Evolutionary conservation across 2,797 vertebrate genomes (phyloP).

Genomic region (Microctenopoma lineatum): DNA sequence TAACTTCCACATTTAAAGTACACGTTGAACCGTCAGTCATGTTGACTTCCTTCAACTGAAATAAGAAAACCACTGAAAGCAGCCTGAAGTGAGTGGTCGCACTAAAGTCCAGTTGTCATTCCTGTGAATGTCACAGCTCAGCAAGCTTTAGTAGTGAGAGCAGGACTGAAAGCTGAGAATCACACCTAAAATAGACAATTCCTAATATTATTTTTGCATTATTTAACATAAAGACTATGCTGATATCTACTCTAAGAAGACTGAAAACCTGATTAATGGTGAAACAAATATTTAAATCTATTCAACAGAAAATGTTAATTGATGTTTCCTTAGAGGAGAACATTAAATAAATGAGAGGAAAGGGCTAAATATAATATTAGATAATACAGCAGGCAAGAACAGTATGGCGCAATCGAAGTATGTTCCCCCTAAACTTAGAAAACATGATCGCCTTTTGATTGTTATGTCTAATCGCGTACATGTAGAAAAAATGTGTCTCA

Average conservation of each 20-base stretch:
- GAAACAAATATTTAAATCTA: too few relatives aligned
- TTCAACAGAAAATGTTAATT: too few relatives aligned
- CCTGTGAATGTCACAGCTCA: slow-evolving; percentile 3
- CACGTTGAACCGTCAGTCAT: not conserved
- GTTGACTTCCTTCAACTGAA: slow-evolving; percentile 3
- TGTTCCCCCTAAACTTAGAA: too few relatives aligned
- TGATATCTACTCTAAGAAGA: not conserved
- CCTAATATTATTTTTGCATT: not conserved
- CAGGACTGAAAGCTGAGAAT: slow-evolving; percentile 11
- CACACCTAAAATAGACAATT: not conserved
- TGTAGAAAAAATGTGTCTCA: too few relatives aligned
- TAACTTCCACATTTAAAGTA: not conserved
- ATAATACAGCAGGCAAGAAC: too few relatives aligned
- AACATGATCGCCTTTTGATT: too few relatives aligned
- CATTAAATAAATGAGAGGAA: too few relatives aligned
- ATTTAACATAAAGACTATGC: not conserved
- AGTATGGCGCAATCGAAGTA: too few relatives aligned
- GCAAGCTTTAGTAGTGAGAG: not conserved
- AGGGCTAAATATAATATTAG: too few relatives aligned
- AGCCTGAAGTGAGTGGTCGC: not conserved
- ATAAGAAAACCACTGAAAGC: not conserved
- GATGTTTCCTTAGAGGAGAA: too few relatives aligned
- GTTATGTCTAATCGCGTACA: too few relatives aligned
- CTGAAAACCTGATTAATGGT: too few relatives aligned
- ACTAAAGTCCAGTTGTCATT: not conserved